Conservation (phyloP, 2,797 vertebrate genomes). For the Sebastiscus tertius region DNA sequence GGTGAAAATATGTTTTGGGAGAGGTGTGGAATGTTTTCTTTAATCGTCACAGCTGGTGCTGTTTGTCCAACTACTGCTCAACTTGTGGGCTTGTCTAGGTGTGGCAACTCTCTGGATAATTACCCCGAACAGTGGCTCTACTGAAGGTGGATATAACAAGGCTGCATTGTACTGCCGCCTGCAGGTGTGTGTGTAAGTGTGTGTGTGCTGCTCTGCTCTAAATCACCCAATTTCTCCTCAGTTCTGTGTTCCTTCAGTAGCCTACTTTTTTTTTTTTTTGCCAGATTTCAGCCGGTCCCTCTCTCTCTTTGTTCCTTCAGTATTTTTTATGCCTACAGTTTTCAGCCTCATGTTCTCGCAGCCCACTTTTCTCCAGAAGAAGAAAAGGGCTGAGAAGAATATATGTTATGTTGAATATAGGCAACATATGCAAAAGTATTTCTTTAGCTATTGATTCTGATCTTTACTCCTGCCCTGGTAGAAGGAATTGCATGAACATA, state of each 20-base stretch:
- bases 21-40: constrained; percentile 44
- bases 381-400: constrained; percentile 1
- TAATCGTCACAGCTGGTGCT: constrained; percentile 46
- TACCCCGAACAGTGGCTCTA: constrained; percentile 64
- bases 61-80: constrained; percentile 46
- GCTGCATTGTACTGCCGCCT: constrained; percentile 51
- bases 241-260: constrained; percentile 22
- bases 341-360: constrained; percentile 16
- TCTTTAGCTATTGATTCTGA: constrained; percentile 7
- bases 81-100: constrained; percentile 56
- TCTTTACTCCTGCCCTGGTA: neutral
- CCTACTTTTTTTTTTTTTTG: constrained; percentile 12
- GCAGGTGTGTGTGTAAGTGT: constrained; percentile 20
- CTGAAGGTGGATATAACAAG: constrained; percentile 62
- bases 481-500: neutral
- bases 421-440: neutral
- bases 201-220: constrained; percentile 15
- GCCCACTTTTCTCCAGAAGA: constrained; percentile 12
- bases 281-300: constrained; percentile 37
- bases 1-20: constrained; percentile 15
- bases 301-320: constrained; percentile 27
- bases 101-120: constrained; percentile 69
- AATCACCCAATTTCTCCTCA: constrained; percentile 39
- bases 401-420: neutral
- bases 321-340: constrained; percentile 40